Conservation (phyloP, 2,113 vertebrate species). For the Vidua macroura region DNA sequence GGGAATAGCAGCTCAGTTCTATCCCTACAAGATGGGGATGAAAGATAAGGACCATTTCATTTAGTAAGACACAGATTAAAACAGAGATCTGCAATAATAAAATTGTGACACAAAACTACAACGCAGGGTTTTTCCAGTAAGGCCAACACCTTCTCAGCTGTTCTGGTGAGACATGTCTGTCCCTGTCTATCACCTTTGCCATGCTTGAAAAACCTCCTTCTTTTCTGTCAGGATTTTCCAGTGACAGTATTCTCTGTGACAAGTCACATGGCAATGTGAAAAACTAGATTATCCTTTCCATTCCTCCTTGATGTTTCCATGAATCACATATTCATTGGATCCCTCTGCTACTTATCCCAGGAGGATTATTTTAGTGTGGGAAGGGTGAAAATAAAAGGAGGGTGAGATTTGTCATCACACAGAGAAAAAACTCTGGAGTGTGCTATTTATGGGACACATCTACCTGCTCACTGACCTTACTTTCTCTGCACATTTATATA, state of each 20-base stretch:
- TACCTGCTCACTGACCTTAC: conserved; percentile 36
- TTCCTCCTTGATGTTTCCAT: background rate
- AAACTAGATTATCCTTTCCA: background rate
- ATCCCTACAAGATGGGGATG: background rate
- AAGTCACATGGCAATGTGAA: background rate
- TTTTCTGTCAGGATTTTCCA: background rate
- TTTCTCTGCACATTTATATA: background rate
- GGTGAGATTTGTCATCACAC: background rate
- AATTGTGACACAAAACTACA: background rate
- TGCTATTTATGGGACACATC: background rate
- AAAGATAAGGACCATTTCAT: background rate
- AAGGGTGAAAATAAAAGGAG: background rate
- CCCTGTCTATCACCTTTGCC: background rate
- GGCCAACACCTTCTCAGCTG: background rate
- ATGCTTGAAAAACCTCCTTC: background rate
- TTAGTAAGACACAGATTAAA: background rate
- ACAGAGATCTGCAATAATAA: background rate
- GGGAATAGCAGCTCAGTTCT: background rate
- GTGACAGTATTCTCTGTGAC: background rate
- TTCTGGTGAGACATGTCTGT: background rate
- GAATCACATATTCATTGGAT: background rate
- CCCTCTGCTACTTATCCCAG: background rate
- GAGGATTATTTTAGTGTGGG: background rate
- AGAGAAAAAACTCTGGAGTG: background rate
- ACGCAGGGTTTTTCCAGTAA: background rate